Percentiles rank a stretch among this genome's conserved stretches.
phyloP scores from a whole-genome alignment of 2,888 invertebrate species.

The Nomada ferruginata region DNA sequence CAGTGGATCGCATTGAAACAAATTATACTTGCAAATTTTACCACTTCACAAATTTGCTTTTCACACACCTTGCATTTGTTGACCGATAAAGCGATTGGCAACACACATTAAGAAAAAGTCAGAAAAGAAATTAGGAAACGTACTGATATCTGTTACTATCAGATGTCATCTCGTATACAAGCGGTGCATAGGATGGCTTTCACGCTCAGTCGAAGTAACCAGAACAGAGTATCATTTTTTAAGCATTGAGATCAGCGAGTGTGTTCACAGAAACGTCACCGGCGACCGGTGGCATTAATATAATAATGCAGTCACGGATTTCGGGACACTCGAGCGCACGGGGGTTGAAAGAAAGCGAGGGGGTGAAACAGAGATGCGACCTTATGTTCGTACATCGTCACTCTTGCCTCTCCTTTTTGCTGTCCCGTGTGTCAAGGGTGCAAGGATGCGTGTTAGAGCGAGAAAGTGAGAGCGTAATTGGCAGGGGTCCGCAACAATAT shows the following conservation, averaged over 20 bases:
- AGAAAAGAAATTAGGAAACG: no score
- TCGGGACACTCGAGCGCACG: conserved; percentile 64
- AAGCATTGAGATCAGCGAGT: conserved; percentile 18
- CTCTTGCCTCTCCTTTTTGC: conserved; percentile 58
- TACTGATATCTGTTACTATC: no score
- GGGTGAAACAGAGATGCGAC: conserved; percentile 68
- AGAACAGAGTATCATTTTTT: conserved; percentile 36
- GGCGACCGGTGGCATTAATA: conserved; percentile 68
- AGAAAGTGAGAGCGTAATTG: conserved; percentile 76
- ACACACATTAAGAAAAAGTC: no score
- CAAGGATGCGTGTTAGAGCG: conserved; percentile 16
- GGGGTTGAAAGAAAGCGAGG: conserved; percentile 51
- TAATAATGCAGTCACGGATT: conserved; percentile 78
- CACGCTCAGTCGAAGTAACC: conserved; percentile 4
- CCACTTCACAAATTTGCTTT: no score
- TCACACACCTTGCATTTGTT: no score
- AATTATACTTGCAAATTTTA: no score
- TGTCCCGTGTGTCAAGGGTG: conserved; percentile 24
- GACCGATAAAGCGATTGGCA: no score
- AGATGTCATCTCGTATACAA: no score
- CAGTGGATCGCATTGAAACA: no score
- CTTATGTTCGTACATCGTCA: conserved; percentile 80
- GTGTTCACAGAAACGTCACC: conserved; percentile 22
- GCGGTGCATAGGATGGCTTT: neutral
- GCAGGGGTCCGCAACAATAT: conserved; percentile 81